Evolutionary conservation across 2,888 invertebrate genomes (phyloP), one percentile per base, ranked within the genome.

Genomic region (Nymphalis urticae): DNA sequence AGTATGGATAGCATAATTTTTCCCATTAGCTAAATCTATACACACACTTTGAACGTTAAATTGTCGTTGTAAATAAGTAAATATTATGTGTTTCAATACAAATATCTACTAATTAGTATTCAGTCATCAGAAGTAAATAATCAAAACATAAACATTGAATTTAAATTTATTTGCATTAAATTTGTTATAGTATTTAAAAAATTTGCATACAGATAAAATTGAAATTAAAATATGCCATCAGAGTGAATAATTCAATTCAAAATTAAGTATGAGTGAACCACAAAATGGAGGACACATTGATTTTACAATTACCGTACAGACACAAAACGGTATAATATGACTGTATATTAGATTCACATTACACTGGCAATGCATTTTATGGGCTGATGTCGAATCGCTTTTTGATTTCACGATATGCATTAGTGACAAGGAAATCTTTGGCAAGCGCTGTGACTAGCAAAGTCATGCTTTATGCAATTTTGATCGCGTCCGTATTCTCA

Each of bases 231-330:
- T 66, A 58, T 58, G 32, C 58, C 42, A 47, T 66, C 60, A 60
- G 51, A 19, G 27, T 60, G 16, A 51, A 60, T 64, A 58, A 66
- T 53, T 66, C 59, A 51, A 60, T 47, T 60, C 51, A 54, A 61
- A 66, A 66, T 62, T 66, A 62, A 62, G 62, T 66, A 62, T 56
- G 36, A 32, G 54, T 54, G 53, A 66, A 54, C 66, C 66, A 48
- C 66, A 54, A 54, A 66, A 61, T 48, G 61, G 60, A 61, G 61
- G 59, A 66, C 66, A 50, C 42, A 62, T 62, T 62, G 62, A 62
- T 67, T 67, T 62, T 67, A 62, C 48, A 67, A 51, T 67, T 62
- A 66, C 56, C 54, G 60, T 62, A n/a, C 66, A 56, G 66, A 53
- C 65, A 24, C 50, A 53, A 66, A 66, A 66, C 50, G 32, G 51